Conservation (phyloP, 2,888 invertebrate genomes). For the Meliscaeva auricollis region DNA sequence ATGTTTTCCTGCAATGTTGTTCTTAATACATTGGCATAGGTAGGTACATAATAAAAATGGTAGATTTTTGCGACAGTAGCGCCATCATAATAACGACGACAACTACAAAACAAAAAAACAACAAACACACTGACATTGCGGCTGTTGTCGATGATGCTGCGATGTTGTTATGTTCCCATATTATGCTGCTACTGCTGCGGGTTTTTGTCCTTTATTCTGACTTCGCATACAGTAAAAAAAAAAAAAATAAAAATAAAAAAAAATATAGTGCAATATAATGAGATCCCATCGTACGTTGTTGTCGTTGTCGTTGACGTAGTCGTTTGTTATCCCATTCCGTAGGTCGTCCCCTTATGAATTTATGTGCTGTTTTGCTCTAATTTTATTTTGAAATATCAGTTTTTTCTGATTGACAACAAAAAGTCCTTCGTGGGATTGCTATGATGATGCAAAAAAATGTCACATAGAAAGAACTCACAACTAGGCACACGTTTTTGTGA, state of each 20-base stretch:
- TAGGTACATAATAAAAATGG: no score
- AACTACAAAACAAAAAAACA: background rate
- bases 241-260: no score
- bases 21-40: conserved; percentile 1
- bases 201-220: background rate
- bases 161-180: background rate
- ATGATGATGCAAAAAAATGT: background rate
- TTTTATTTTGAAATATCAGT: background rate
- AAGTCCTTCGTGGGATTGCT: background rate
- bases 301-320: background rate
- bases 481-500: background rate
- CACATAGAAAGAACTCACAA: background rate
- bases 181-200: background rate
- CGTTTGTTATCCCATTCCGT: background rate
- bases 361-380: background rate
- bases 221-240: background rate
- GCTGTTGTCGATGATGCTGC: conserved; percentile 24
- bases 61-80: conserved; percentile 35
- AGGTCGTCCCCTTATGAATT: background rate
- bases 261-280: conserved; percentile 10
- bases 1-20: conserved; percentile 62
- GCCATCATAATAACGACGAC: conserved; percentile 32
- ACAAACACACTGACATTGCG: conserved; percentile 31
- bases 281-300: background rate
- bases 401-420: background rate